Percentiles rank a stretch among this genome's conserved stretches.
Conservation (phyloP, 2,797 vertebrate species). For the Cynodonichthys magdalenae region DNA sequence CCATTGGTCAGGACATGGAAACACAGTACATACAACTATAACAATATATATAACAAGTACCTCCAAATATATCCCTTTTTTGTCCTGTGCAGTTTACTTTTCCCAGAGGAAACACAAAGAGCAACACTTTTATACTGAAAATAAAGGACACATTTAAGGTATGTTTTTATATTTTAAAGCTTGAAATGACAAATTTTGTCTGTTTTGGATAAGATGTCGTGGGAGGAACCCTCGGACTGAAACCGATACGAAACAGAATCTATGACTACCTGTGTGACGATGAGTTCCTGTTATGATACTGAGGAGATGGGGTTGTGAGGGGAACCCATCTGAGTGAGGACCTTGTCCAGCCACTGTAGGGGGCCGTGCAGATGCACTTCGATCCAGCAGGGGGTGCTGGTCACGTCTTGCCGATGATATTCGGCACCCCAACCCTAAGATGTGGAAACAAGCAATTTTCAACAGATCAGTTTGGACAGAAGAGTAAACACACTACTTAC, state of each 20-base stretch:
- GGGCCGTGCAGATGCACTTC: constrained; percentile 97
- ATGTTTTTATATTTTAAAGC: background rate
- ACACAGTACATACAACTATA: constrained; percentile 51
- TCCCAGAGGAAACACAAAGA: constrained; percentile 19
- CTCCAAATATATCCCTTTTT: constrained; percentile 54
- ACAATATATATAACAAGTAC: constrained; percentile 60
- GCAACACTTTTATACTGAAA: constrained; percentile 36
- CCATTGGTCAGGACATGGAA: constrained; percentile 56
- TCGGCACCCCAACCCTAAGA: constrained; percentile 96
- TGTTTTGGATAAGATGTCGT: constrained; percentile 17
- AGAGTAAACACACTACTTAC: constrained; percentile 2
- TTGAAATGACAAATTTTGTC: constrained; percentile 5
- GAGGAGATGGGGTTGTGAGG: constrained; percentile 97
- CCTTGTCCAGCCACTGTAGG: constrained; percentile 98
- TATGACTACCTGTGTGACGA: constrained; percentile 53
- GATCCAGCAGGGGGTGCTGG: constrained; percentile 98
- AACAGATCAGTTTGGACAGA: constrained; percentile 3
- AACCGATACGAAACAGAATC: constrained; percentile 44
- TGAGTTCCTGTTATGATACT: constrained; percentile 86
- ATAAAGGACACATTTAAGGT: constrained; percentile 16
- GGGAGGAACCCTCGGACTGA: constrained; percentile 16
- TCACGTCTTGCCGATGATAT: constrained; percentile 97
- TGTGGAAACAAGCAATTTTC: constrained; percentile 39
- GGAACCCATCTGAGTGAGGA: constrained; percentile 97
- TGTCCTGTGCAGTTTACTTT: constrained; percentile 40